Conservation (phyloP, 2,888 invertebrate genomes). For the Pristionchus maxplancki region DNA sequence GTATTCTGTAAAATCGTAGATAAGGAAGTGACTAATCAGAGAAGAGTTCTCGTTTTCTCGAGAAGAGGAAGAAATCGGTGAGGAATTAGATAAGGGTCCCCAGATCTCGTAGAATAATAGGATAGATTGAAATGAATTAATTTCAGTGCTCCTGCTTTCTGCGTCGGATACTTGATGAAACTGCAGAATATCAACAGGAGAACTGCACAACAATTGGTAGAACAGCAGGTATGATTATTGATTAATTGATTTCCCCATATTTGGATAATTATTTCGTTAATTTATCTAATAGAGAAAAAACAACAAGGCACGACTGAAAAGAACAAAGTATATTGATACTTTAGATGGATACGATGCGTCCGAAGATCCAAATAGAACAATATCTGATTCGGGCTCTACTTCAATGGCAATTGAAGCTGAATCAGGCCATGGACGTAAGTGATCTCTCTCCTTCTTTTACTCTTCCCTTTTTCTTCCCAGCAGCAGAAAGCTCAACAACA, state of each 20-base stretch:
- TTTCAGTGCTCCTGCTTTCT: constrained; percentile 37
- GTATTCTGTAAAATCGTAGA: not conserved
- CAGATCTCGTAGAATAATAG: not conserved
- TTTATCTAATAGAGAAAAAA: not conserved
- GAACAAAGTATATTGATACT: too few species aligned
- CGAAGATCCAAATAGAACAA: constrained; percentile 4
- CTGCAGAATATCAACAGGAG: not conserved
- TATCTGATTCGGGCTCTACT: constrained; percentile 45
- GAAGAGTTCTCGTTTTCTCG: constrained; percentile 38
- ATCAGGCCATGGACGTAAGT: not conserved
- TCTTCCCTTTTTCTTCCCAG: not conserved
- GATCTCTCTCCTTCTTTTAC: not conserved
- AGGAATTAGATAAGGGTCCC: not conserved
- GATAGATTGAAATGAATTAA: not conserved
- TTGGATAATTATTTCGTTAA: not conserved
- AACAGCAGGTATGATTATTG: not conserved
- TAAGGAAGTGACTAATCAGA: not conserved
- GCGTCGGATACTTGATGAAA: constrained; percentile 36
- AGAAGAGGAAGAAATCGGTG: constrained; percentile 44
- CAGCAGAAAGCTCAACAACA: constrained; percentile 1
- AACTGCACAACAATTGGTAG: not conserved
- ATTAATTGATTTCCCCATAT: not conserved
- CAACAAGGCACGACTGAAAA: too few species aligned
- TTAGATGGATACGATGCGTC: constrained; percentile 39
- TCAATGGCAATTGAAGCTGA: constrained; percentile 13